A percentile compares a stretch with the other conserved stretches of the same genome.
phyloP scores from a whole-genome alignment of 2,888 invertebrate genomes.

The Metellina segmentata region DNA sequence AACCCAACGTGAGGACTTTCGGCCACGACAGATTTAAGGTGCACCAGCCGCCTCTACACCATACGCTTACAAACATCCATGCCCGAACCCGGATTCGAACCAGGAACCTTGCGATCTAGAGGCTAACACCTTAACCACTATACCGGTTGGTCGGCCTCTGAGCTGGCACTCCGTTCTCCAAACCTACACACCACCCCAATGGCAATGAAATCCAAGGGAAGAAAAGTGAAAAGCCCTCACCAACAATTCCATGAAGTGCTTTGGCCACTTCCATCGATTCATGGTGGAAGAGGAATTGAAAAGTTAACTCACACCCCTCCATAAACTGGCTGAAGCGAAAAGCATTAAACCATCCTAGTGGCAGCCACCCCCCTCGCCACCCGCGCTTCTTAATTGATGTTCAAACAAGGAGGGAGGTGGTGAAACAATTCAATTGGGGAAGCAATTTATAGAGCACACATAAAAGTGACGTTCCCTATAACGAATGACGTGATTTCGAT shows the following conservation, averaged over 20 bases:
- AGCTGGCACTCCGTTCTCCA: no score
- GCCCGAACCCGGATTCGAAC: no score
- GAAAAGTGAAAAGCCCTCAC: not conserved
- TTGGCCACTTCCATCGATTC: no score
- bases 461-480: constrained; percentile 68
- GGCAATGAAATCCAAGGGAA: no score
- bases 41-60: no score
- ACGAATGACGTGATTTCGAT: constrained; percentile 66
- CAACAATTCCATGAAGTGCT: not conserved
- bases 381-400: constrained; percentile 53
- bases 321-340: not conserved
- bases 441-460: constrained; percentile 69
- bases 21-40: no score
- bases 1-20: no score
- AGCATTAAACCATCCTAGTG: not conserved
- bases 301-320: not conserved
- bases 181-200: no score
- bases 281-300: not conserved
- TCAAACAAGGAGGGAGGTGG: constrained; percentile 52
- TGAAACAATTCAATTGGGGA: constrained; percentile 69
- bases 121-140: no score
- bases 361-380: not conserved
- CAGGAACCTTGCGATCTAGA: no score
- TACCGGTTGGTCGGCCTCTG: no score
- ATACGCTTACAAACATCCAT: no score